A percentile compares a stretch with the other conserved stretches of the same genome.
Evolutionary conservation across 2,113 vertebrate species (phyloP).

Genomic region (Nothoprocta pentlandii): DNA sequence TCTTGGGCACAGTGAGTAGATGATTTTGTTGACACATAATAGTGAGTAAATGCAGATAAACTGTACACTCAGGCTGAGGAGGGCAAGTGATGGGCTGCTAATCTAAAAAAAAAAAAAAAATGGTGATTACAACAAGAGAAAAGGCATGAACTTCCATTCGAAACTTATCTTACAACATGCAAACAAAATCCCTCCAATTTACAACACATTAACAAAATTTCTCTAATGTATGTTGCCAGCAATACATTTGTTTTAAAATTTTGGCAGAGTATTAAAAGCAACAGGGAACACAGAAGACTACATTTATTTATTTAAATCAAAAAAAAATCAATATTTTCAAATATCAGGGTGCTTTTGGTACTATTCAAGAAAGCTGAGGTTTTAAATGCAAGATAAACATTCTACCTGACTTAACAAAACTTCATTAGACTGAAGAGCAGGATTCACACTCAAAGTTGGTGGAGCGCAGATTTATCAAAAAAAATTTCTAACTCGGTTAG

Average conservation of each 20-base stretch:
- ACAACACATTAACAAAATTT: not conserved
- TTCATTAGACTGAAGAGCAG: conserved; percentile 44
- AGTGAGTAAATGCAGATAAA: not conserved
- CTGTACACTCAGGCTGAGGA: not conserved
- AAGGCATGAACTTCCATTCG: not conserved
- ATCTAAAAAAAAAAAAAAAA: not conserved
- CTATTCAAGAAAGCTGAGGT: conserved; percentile 1
- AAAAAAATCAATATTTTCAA: not conserved
- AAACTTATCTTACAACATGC: not conserved
- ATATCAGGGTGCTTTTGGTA: not conserved
- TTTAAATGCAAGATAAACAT: conserved; percentile 20
- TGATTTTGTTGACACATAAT: not conserved
- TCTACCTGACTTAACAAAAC: conserved; percentile 1
- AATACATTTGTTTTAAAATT: not conserved
- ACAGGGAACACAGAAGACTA: not conserved
- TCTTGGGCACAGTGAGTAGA: not conserved
- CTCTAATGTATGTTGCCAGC: not conserved
- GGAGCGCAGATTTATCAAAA: conserved; percentile 60
- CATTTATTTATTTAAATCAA: not conserved
- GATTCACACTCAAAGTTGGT: conserved; percentile 14
- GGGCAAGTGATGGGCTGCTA: not conserved
- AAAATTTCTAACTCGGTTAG: conserved; percentile 28
- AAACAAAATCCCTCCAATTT: not conserved
- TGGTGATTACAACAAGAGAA: not conserved
- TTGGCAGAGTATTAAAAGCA: not conserved